Evolutionary conservation across 2,888 invertebrate species (phyloP), one percentile per base, ranked within the genome.

Genomic region (Amphipoea oculea): DNA sequence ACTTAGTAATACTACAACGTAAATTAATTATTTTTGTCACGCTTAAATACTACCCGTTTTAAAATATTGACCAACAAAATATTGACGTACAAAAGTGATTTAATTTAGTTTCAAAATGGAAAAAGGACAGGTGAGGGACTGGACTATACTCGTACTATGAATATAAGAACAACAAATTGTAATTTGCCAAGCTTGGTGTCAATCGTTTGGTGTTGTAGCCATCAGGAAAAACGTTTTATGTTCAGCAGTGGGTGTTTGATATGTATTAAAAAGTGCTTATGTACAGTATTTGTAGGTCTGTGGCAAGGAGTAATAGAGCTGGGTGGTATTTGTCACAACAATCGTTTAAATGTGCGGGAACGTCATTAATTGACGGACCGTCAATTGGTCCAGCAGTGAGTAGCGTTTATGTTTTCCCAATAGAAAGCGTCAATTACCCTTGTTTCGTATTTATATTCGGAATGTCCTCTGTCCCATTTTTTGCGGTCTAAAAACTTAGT

Each of bases 261-360:
- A 1, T 17, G 29, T 29, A 54, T n/a, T n/a, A n/a, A 40, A 78
- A 83, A 73, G 88, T 83, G 36, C 86, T 89, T 68, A 80, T 90
- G 67, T 88, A 68, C 45, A 72, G 36, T 76, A 54, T 78, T 89
- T 71, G 36, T 84, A 60, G 72, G 86, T 87, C 92, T 92, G 76
- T 91, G 86, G 84, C 65, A 80, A 68, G 82, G 86, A 82, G 85
- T 84, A 88, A 88, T 86, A 87, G 68, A 79, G 84, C 81, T 88
- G 85, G 89, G 87, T 89, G 88, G 89, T 89, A 91, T 92, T 89
- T 89, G 91, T 91, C 91, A 90, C 93, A 91, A 90, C 92, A 92
- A 92, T 92, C 91, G 91, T 92, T 93, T 79, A 82, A 66, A 92
- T 90, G 90, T 91, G 91, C 93, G 92, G 91, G 91, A 88, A 91